Evolutionary conservation across 2,888 invertebrate genomes (phyloP).

Genomic region (Esperia sulphurella): DNA sequence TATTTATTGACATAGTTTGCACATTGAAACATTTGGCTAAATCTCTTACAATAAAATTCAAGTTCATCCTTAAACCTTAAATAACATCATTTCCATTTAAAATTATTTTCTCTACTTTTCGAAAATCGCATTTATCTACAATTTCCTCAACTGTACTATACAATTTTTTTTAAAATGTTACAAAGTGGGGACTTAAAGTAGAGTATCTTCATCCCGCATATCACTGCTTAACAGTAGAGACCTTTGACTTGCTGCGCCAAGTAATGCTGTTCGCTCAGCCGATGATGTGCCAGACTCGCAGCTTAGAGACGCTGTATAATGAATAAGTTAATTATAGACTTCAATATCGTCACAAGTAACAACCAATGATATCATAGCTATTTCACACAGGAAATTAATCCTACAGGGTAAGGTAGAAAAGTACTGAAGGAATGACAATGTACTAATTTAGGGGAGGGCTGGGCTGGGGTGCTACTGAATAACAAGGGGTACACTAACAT

Average conservation of each 20-base stretch:
- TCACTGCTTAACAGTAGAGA: slow-evolving; percentile 88
- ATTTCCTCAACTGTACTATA: no score
- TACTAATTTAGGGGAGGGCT: no score
- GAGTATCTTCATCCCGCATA: slow-evolving; percentile 91
- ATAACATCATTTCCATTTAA: no score
- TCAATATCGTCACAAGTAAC: neutral
- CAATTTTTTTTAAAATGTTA: neutral
- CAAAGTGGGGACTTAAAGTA: slow-evolving; percentile 79
- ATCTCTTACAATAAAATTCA: neutral
- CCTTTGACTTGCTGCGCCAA: slow-evolving; percentile 86
- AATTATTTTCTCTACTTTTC: no score
- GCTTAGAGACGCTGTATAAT: slow-evolving; percentile 78
- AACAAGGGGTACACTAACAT: no score
- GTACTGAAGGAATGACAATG: no score
- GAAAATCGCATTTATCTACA: no score
- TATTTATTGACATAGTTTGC: neutral
- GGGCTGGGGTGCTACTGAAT: no score
- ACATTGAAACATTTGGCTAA: neutral
- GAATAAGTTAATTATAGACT: neutral
- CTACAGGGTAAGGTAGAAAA: no score
- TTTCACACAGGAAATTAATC: no score
- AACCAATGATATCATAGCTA: neutral
- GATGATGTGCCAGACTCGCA: slow-evolving; percentile 81
- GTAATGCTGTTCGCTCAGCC: slow-evolving; percentile 82
- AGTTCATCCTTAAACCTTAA: no score